Conservation (phyloP, 2,888 invertebrate genomes). For the Spilarctia lutea region DNA sequence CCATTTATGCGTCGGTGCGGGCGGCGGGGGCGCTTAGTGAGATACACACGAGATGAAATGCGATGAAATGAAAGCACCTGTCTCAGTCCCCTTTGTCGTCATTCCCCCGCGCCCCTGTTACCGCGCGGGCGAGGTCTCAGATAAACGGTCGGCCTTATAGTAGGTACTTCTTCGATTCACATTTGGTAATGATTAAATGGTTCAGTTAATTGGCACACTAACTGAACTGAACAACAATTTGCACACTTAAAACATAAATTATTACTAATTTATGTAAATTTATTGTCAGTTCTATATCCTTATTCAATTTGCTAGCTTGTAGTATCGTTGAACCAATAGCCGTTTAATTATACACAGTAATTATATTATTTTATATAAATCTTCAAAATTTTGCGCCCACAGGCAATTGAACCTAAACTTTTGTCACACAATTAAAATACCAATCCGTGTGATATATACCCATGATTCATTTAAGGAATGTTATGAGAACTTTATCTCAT, state of each 20-base stretch:
- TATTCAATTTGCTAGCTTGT: neutral
- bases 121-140: no score
- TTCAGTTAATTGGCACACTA: neutral
- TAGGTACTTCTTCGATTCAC: neutral
- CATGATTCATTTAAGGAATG: constrained; percentile 70
- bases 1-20: no score
- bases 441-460: constrained; percentile 73
- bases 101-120: no score
- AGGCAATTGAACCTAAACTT: neutral
- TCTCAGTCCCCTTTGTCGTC: no score
- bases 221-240: neutral
- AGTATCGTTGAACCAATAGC: neutral
- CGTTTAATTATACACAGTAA: neutral
- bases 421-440: constrained; percentile 60
- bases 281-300: neutral
- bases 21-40: no score
- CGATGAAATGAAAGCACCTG: no score
- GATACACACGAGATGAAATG: no score
- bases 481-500: constrained; percentile 28
- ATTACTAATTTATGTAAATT: neutral
- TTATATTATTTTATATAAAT: neutral
- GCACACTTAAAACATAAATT: neutral
- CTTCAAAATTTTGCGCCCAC: neutral
- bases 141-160: no score
- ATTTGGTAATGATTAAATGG: neutral